phyloP scores from a whole-genome alignment of 2,888 invertebrate species.

The Platycheirus rosarum region DNA sequence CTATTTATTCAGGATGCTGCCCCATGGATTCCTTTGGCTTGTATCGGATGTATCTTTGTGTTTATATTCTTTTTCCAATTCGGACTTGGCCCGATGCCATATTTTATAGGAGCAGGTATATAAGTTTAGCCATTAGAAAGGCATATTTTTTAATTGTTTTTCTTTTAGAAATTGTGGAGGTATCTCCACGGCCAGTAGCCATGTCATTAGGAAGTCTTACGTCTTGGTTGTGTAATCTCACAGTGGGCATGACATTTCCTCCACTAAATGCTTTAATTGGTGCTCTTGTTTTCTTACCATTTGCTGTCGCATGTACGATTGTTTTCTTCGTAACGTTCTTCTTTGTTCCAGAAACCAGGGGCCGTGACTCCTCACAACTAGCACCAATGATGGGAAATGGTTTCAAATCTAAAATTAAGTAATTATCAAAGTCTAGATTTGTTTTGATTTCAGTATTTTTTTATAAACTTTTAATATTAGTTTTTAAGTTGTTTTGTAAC shows the following conservation, averaged over 20 bases:
- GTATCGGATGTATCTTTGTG: slow-evolving; percentile 86
- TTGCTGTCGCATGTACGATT: slow-evolving; percentile 83
- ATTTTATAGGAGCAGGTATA: slow-evolving; percentile 90
- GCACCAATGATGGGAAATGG: slow-evolving; percentile 82
- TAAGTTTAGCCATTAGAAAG: neutral
- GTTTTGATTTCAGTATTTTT: slow-evolving; percentile 10
- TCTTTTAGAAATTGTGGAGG: slow-evolving; percentile 88
- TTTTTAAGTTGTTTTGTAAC: slow-evolving; percentile 19
- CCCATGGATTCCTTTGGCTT: slow-evolving; percentile 87
- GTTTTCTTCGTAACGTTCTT: slow-evolving; percentile 77
- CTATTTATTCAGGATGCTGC: slow-evolving; percentile 83
- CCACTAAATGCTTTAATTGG: slow-evolving; percentile 85
- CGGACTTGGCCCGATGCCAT: slow-evolving; percentile 93
- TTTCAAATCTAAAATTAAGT: slow-evolving; percentile 83
- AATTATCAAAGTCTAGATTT: slow-evolving; percentile 1
- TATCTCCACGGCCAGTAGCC: slow-evolving; percentile 90
- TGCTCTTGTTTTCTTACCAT: slow-evolving; percentile 89
- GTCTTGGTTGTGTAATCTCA: slow-evolving; percentile 94
- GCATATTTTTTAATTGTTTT: neutral
- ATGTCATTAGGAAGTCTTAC: slow-evolving; percentile 93
- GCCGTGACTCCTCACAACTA: slow-evolving; percentile 77
- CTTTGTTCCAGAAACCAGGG: slow-evolving; percentile 79
- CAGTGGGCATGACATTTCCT: slow-evolving; percentile 91
- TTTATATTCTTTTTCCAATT: slow-evolving; percentile 91
- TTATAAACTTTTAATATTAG: neutral